Evolutionary conservation across 2,888 invertebrate genomes (phyloP), one percentile per base, ranked within the genome.

Genomic region (Desoria tigrina): DNA sequence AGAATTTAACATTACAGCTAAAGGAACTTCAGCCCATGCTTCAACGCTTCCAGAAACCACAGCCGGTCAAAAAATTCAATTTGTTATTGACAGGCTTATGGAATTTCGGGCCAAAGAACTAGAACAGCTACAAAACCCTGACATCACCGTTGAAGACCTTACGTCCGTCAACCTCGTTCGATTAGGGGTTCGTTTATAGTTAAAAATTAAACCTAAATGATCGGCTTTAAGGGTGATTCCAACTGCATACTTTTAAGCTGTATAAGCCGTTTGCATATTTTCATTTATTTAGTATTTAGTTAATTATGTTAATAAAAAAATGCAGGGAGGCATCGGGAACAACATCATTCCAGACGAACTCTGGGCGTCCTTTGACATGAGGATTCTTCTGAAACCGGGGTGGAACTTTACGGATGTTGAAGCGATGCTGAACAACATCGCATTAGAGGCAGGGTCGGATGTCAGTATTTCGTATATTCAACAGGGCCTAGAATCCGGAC

Each of bases 261-360:
- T 42, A 14, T 42, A 16, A 14, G 42, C 42, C 16, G 16, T 42
- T 42, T 16, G 16, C 11, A 16, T 14, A 14, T 42, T 16, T n/a
- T n/a, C n/a, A n/a, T n/a, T n/a, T n/a, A n/a, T n/a, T n/a, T n/a
- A n/a, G 21, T 55, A 23, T 6, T 39, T 45, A 42, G 28, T 14
- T 51, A 39, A 26, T n/a, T 7, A 18, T 14, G n/a, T n/a, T n/a
- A n/a, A n/a, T n/a, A n/a, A n/a, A n/a, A n/a, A n/a, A n/a, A n/a
- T 85, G 50, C 61, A 83, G 81, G 95, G 95, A 66, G 95, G 95
- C 9, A 87, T 94, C 0, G 94, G 94, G 81, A 85, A 86, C 4
- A 96, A 96, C 81, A 93, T 96, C 0, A 86, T 96, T 28, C 96
- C 97, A 1, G 87, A 90, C 49, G 87, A 89, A 77, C 80, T 95